Conservation (phyloP, 2,888 invertebrate species). For the Leptopilina drosophilae region DNA sequence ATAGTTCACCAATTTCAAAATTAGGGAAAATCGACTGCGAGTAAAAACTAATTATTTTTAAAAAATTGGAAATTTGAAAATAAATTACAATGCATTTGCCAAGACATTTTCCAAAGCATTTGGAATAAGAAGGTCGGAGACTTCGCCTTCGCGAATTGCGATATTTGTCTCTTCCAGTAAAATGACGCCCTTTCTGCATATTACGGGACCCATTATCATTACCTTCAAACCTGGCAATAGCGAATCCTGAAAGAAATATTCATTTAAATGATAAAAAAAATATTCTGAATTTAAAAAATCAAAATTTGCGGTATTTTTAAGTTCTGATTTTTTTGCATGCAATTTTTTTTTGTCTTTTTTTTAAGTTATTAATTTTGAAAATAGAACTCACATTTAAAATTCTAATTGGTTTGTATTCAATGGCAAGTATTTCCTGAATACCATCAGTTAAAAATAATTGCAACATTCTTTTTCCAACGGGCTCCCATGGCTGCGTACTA, state of each 20-base stretch:
- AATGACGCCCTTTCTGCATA: constrained; percentile 84
- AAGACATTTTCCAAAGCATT: constrained; percentile 83
- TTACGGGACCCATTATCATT: constrained; percentile 84
- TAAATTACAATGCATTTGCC: constrained; percentile 78
- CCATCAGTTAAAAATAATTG: constrained; percentile 87
- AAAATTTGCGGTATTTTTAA: no score
- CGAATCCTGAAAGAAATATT: constrained; percentile 60
- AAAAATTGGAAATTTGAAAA: no score
- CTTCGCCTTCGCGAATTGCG: constrained; percentile 85
- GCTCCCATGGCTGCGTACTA: constrained; percentile 79
- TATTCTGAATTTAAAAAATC: no score
- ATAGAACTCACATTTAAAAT: constrained; percentile 78
- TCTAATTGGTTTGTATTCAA: constrained; percentile 84
- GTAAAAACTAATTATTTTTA: no score
- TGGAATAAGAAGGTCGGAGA: constrained; percentile 80
- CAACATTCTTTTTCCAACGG: constrained; percentile 82
- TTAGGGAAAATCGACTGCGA: no score
- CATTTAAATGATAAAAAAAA: no score
- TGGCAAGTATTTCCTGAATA: constrained; percentile 82
- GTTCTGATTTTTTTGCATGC: no score
- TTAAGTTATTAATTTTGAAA: neutral
- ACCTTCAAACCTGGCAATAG: constrained; percentile 81
- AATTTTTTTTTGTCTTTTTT: neutral
- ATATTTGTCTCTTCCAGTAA: constrained; percentile 82
- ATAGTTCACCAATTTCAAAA: no score